Evolutionary conservation across 1,140 invertebrate species (phyloP).

Genomic region (Caenorhabditis remanei): DNA sequence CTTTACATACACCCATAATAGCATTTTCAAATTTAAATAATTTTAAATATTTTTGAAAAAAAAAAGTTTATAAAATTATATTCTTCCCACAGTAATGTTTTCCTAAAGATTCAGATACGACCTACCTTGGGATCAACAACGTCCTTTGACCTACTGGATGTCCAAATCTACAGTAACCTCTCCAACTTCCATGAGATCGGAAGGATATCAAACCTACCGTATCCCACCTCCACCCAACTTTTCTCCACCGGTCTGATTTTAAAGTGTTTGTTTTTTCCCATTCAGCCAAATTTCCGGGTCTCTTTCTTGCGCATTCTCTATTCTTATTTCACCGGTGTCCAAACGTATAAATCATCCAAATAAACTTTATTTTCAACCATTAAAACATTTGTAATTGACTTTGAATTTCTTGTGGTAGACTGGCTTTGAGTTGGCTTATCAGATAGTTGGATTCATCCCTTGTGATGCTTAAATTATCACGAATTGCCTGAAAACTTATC

Average conservation of each 20-base stretch:
- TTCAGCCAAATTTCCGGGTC: not conserved
- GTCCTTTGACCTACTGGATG: conserved; percentile 28
- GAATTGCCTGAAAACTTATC: conserved; percentile 17
- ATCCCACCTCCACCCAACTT: conserved; percentile 33
- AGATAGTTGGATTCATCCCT: conserved; percentile 24
- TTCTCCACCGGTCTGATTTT: conserved; percentile 16
- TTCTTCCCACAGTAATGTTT: not conserved
- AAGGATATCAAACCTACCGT: conserved; percentile 31
- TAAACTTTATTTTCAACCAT: not conserved
- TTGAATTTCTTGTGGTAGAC: conserved; percentile 33
- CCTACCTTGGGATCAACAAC: conserved; percentile 45
- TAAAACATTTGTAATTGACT: conserved; percentile 23
- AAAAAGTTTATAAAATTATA: no score
- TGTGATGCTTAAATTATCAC: conserved; percentile 34
- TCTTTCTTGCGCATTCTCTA: not conserved
- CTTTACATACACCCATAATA: no score
- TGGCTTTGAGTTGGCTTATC: conserved; percentile 28
- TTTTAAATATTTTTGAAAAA: no score
- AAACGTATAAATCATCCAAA: not conserved
- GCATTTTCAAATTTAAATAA: no score
- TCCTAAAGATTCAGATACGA: conserved; percentile 36
- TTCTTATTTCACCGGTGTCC: not conserved
- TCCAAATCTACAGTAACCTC: conserved; percentile 45
- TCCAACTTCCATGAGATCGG: conserved; percentile 1
- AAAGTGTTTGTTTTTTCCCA: not conserved